Evolutionary conservation across 2,797 vertebrate genomes (phyloP).

Genomic region (Rhinogobio ventralis): DNA sequence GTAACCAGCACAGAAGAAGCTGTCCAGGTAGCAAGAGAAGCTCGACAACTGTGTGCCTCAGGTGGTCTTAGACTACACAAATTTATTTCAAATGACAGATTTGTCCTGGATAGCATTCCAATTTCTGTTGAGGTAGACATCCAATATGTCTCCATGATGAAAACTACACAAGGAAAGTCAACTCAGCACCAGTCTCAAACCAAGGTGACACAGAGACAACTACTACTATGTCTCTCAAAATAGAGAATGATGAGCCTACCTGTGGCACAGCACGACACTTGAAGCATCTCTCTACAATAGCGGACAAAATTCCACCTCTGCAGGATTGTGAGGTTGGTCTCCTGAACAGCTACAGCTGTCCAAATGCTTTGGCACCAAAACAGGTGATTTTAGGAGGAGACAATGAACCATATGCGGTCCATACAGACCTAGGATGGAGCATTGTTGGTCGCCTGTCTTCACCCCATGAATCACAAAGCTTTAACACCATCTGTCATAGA

Average conservation of each 20-base stretch:
- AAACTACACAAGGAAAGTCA: neutral
- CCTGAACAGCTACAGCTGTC: constrained; percentile 36
- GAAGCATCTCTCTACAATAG: neutral
- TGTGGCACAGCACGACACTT: neutral
- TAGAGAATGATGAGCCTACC: neutral
- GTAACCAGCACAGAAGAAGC: neutral
- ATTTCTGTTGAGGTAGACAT: constrained; percentile 7
- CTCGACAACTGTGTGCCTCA: neutral
- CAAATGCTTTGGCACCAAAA: constrained; percentile 35
- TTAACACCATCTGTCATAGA: constrained; percentile 8
- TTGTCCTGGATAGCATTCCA: neutral
- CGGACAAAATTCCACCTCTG: constrained; percentile 39
- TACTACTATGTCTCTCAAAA: neutral
- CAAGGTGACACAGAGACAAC: neutral
- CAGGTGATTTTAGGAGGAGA: constrained; percentile 10
- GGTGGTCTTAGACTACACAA: constrained; percentile 1
- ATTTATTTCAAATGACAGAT: constrained; percentile 15
- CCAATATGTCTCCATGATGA: constrained; percentile 20
- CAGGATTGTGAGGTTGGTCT: constrained; percentile 40
- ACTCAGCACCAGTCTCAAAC: neutral
- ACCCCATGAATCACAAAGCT: neutral
- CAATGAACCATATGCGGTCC: constrained; percentile 36
- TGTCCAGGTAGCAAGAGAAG: neutral
- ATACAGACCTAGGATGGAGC: constrained; percentile 47
- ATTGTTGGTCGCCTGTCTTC: constrained; percentile 22